Percentiles rank a stretch among this genome's conserved stretches.
These are phyloP conservation scores for Telmatherina bonti DNA, from an alignment of 2,797 vertebrate genomes.

Conservation along the genomic window DNA sequence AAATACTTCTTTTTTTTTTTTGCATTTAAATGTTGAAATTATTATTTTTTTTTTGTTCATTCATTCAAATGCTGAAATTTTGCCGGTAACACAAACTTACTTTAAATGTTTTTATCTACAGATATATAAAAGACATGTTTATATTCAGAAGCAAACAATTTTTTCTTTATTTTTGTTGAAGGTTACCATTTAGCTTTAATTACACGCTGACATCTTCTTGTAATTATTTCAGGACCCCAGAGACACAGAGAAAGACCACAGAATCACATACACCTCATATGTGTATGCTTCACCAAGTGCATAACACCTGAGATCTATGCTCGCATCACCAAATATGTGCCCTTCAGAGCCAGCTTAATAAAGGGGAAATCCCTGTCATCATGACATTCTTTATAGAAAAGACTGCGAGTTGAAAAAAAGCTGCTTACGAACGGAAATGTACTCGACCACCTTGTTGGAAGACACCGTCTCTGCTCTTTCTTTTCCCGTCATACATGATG, in stretches of 20 bases:
- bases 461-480: background rate
- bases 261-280: too few species aligned
- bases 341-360: constrained; percentile 9
- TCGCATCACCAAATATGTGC: too few species aligned
- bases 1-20: background rate
- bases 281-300: too few species aligned
- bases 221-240: background rate
- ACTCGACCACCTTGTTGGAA: background rate
- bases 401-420: constrained; percentile 1
- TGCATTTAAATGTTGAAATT: too few species aligned
- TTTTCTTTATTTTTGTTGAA: background rate
- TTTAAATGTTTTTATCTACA: too few species aligned
- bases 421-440: background rate
- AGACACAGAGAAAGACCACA: too few species aligned
- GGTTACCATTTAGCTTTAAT: background rate
- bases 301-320: too few species aligned
- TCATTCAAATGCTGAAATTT: too few species aligned
- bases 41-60: too few species aligned
- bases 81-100: too few species aligned
- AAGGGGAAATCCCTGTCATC: constrained; percentile 30
- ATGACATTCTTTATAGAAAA: constrained; percentile 36
- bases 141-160: background rate
- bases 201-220: background rate
- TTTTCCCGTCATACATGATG: background rate
- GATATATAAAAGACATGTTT: background rate